Conservation (phyloP, 2,113 vertebrate species). For the Chitala chitala region DNA sequence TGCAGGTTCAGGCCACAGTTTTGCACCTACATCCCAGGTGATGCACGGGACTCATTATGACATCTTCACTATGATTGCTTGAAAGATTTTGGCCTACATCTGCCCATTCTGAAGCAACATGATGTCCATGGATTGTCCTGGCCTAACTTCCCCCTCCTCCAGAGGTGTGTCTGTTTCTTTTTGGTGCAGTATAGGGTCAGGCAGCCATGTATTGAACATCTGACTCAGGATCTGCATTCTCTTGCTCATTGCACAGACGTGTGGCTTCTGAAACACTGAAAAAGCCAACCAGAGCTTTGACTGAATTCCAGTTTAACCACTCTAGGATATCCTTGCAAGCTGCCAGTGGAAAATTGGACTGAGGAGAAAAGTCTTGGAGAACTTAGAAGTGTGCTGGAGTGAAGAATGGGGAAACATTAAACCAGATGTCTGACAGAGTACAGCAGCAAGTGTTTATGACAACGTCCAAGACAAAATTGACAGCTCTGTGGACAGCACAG, state of each 20-base stretch:
- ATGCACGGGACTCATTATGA: too few relatives aligned
- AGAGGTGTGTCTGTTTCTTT: background rate
- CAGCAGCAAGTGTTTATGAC: constrained; percentile 70
- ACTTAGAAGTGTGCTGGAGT: constrained; percentile 65
- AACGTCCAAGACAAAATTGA: constrained; percentile 54
- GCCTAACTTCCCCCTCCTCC: background rate
- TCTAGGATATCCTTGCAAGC: constrained; percentile 67
- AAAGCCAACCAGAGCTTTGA: constrained; percentile 55
- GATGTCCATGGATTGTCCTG: background rate
- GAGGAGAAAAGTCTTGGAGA: constrained; percentile 73
- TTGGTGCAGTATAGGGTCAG: background rate
- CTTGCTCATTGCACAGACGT: constrained; percentile 36
- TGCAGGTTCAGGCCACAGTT: too few relatives aligned
- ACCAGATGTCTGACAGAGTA: constrained; percentile 73
- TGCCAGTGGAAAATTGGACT: constrained; percentile 75
- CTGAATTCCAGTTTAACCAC: constrained; percentile 67
- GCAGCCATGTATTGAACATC: background rate
- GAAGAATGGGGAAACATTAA: constrained; percentile 66
- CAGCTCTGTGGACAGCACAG: too few relatives aligned
- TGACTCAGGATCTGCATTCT: background rate
- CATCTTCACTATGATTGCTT: too few relatives aligned
- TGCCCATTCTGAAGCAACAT: too few relatives aligned
- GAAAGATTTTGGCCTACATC: too few relatives aligned
- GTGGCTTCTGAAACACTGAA: constrained; percentile 45
- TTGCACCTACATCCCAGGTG: too few relatives aligned